Conservation (phyloP, 2,113 vertebrate genomes). For the Takifugu bimaculatus region DNA sequence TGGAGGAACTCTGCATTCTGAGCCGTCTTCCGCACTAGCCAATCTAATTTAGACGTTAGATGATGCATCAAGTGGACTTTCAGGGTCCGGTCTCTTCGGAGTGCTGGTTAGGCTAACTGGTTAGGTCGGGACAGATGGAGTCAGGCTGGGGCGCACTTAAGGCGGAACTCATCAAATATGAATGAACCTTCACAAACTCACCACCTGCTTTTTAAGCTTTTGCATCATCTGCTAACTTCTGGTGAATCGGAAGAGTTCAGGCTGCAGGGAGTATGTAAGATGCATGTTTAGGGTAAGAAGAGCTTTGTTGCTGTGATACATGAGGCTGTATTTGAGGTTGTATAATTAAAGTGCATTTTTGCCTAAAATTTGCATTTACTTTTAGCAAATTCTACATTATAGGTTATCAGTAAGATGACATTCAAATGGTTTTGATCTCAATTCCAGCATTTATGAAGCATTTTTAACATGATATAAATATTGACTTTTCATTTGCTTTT, state of each 20-base stretch:
- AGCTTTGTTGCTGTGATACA: too few species aligned
- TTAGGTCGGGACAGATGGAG: conserved; percentile 36
- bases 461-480: too few species aligned
- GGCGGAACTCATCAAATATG: conserved; percentile 62
- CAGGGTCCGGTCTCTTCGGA: background rate
- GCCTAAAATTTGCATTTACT: too few species aligned
- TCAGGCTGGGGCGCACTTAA: conserved; percentile 32
- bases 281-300: too few species aligned
- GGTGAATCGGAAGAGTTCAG: background rate
- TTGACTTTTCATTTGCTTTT: too few species aligned
- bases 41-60: conserved; percentile 11
- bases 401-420: too few species aligned
- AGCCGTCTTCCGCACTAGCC: background rate
- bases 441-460: too few species aligned
- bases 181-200: conserved; percentile 45
- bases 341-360: too few species aligned
- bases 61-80: conserved; percentile 5
- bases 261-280: background rate
- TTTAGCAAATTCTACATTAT: too few species aligned
- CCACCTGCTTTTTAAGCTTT: conserved; percentile 43
- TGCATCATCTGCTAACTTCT: conserved; percentile 5
- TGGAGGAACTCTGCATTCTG: background rate
- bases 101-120: conserved; percentile 9
- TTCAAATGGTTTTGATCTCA: too few species aligned
- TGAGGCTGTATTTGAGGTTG: too few species aligned